phyloP scores from a whole-genome alignment of 1,140 invertebrate genomes.

The Drosophila kanapiae region DNA sequence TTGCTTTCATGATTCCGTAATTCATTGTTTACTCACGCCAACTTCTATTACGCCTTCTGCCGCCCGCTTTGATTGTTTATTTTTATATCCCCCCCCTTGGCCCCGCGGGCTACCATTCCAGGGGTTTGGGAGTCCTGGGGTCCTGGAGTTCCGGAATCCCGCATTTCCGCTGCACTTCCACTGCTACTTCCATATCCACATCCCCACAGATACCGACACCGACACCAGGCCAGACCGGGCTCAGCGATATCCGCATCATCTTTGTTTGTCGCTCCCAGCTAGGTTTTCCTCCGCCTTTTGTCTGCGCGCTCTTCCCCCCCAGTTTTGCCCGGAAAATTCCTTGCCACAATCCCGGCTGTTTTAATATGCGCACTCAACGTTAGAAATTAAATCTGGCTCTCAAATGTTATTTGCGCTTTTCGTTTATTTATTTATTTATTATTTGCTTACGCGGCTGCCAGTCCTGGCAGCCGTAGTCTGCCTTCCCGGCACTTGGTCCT shows the following conservation, averaged over 20 bases:
- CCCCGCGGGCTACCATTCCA: conserved; percentile 8
- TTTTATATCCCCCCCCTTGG: conserved; percentile 32
- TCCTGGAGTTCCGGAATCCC: conserved; percentile 42
- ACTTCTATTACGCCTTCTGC: conserved; percentile 76
- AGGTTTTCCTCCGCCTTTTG: conserved; percentile 38
- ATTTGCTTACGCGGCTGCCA: conserved; percentile 73
- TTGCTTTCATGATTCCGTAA: conserved; percentile 84
- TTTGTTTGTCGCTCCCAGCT: conserved; percentile 71
- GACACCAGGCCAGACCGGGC: conserved; percentile 31
- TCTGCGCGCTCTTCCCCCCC: conserved; percentile 25
- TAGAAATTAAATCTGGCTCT: conserved; percentile 84
- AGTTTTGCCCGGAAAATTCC: conserved; percentile 17
- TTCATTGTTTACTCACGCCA: conserved; percentile 83
- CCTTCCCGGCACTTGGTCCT: conserved; percentile 1
- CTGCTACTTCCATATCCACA: conserved; percentile 21
- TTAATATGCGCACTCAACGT: conserved; percentile 84
- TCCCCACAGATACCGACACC: conserved; percentile 30
- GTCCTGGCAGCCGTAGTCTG: conserved; percentile 6
- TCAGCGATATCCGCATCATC: conserved; percentile 79
- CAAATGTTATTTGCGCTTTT: conserved; percentile 84
- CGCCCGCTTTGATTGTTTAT: conserved; percentile 70
- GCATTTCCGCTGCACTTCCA: conserved; percentile 76
- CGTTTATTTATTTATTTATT: conserved; percentile 84
- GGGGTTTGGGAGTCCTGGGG: neutral
- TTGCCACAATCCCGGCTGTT: conserved; percentile 56